Base-by-base conservation (phyloP, 1,140 invertebrate species). In the Papilio glaucus region DNA sequence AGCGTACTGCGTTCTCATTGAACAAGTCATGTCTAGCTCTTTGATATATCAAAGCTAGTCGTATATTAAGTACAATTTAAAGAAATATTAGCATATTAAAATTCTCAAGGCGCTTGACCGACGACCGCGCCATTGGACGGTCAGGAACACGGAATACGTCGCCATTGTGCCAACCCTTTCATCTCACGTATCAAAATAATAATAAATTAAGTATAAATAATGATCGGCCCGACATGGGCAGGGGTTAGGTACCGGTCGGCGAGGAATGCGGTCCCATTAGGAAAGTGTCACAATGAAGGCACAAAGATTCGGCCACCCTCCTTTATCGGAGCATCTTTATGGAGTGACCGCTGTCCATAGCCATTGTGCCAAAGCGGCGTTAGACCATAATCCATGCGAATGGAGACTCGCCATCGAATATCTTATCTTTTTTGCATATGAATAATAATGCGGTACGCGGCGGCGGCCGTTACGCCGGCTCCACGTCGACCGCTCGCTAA, bases 131-230 rank as follows among this genome's bases (percentile, higher is more conserved):
- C 75, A 83, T 79, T 83, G 86, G 85, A 86, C 85, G 83, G 83
- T 77, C 80, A 77, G 76, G 78, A 86, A 90, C 84, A 82, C 85
- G 86, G 88, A 90, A 90, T 85, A 77, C 77, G 60, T 49, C 37
- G 69, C 77, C 75, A 85, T 89, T 88, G 83, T 89, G 77, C 39
- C 63, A 81, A 88, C 87, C 88, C 90, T 90, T 91, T 91, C 87
- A 90, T 85, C 85, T 85, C 84, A 71, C 85, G 84, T 89, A 92
- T 92, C 89, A 91, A 91, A 92, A 92, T 92, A 92, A 91, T 91
- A 90, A 92, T 91, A 91, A 90, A 92, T 91, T 91, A 88, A 88
- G 74, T 85, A 87, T 89, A 92, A 90, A 90, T 90, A 88, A 88
- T 89, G 86, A 83, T 73, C 76, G 76, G 73, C 73, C 74, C 75